Percentiles rank a stretch among this genome's conserved stretches.
These are phyloP conservation scores for Lichenostomus cassidix DNA, from an alignment of 2,113 vertebrate species.

Conservation along the genomic window DNA sequence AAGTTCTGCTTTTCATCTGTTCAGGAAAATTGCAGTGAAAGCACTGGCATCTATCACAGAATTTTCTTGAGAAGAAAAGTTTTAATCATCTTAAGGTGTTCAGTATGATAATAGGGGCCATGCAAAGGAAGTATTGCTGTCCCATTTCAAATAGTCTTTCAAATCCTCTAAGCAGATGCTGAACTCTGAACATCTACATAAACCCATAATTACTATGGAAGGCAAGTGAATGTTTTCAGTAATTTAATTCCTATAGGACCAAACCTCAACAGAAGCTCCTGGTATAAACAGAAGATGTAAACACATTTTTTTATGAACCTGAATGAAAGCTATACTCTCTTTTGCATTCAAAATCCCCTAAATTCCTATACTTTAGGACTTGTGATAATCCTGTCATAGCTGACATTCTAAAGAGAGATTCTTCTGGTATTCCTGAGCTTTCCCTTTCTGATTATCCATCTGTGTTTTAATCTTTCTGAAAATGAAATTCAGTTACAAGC, in stretches of 20 bases:
- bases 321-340: neutral
- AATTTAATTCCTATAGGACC: neutral
- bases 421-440: neutral
- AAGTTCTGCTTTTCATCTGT: neutral
- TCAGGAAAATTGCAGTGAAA: neutral
- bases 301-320: neutral
- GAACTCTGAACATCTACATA: neutral
- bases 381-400: neutral
- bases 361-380: neutral
- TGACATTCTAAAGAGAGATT: neutral
- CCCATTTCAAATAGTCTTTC: neutral
- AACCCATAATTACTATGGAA: neutral
- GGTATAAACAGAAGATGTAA: neutral
- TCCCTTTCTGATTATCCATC: slow-evolving; percentile 32
- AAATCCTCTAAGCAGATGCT: neutral
- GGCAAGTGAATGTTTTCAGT: neutral
- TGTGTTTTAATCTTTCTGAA: slow-evolving; percentile 59
- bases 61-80: neutral
- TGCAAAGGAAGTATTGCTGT: neutral
- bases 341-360: neutral
- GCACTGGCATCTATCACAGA: neutral
- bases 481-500: slow-evolving; percentile 63
- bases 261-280: neutral
- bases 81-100: neutral
- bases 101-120: neutral